A percentile compares a stretch with the other conserved stretches of the same genome.
Conservation (phyloP, 2,113 vertebrate species). For the Oncorhynchus clarkii region DNA sequence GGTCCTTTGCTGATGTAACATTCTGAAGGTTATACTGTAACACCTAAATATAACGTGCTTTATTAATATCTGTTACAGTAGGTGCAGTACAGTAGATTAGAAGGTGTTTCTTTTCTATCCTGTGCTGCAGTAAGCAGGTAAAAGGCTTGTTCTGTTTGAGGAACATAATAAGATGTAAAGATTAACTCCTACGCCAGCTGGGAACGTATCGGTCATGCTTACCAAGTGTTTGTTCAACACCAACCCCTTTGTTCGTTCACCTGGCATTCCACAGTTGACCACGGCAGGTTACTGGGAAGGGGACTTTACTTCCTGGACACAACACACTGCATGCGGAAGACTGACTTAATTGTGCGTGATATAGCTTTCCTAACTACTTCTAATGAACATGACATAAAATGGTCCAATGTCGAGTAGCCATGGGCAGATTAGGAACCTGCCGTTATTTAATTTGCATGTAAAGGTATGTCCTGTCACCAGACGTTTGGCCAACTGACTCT, state of each 20-base stretch:
- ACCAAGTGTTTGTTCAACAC: slow-evolving; percentile 43
- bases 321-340: not conserved
- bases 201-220: slow-evolving; percentile 15
- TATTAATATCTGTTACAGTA: not conserved
- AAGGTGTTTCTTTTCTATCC: not conserved
- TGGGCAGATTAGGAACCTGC: not conserved
- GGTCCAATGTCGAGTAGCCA: not conserved
- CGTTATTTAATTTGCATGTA: not conserved
- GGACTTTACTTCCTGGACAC: not conserved
- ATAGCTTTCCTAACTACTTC: not conserved
- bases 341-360: not conserved
- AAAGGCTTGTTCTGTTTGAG: not conserved
- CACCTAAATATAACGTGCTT: not conserved
- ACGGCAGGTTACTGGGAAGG: not conserved
- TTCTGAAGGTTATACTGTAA: not conserved
- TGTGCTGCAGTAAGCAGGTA: slow-evolving; percentile 31
- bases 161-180: slow-evolving; percentile 21
- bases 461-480: not conserved
- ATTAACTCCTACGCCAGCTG: slow-evolving; percentile 22
- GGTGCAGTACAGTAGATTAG: slow-evolving; percentile 29
- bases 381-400: not conserved
- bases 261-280: slow-evolving; percentile 10
- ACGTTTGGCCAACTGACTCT: not conserved
- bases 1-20: not conserved
- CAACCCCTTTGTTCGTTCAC: slow-evolving; percentile 44